Conservation (phyloP, 2,797 vertebrate species). For the Meda fulgida region DNA sequence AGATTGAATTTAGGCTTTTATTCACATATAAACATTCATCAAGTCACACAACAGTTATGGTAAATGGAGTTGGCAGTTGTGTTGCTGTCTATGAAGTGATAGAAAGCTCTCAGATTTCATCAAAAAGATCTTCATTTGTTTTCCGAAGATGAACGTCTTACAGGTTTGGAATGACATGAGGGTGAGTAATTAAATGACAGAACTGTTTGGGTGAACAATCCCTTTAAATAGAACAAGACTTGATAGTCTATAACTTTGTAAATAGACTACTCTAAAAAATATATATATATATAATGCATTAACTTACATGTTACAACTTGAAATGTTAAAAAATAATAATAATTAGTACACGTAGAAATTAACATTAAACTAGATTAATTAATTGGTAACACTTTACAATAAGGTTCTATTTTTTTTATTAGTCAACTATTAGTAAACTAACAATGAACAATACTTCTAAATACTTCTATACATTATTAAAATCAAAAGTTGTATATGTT, state of each 20-base stretch:
- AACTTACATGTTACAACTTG: neutral
- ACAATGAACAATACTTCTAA: neutral
- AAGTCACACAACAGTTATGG: too few species aligned
- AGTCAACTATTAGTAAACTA: neutral
- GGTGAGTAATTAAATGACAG: too few species aligned
- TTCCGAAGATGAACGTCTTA: too few species aligned
- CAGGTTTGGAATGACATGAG: too few species aligned
- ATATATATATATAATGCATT: neutral
- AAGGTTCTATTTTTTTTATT: neutral
- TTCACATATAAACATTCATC: too few species aligned
- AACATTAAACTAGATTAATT: neutral
- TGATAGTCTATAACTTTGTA: neutral
- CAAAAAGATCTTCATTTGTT: too few species aligned
- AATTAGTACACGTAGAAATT: neutral
- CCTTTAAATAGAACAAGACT: conserved; percentile 31
- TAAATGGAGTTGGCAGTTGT: too few species aligned
- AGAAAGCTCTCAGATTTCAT: too few species aligned
- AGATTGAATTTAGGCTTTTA: too few species aligned
- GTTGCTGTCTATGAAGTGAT: too few species aligned
- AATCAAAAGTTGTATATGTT: neutral
- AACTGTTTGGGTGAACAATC: too few species aligned
- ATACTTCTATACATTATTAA: too few species aligned
- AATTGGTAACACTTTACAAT: neutral
- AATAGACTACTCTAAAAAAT: neutral
- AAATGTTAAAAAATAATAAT: neutral